phyloP scores from a whole-genome alignment of 2,113 vertebrate species.

The Petaurus breviceps region DNA sequence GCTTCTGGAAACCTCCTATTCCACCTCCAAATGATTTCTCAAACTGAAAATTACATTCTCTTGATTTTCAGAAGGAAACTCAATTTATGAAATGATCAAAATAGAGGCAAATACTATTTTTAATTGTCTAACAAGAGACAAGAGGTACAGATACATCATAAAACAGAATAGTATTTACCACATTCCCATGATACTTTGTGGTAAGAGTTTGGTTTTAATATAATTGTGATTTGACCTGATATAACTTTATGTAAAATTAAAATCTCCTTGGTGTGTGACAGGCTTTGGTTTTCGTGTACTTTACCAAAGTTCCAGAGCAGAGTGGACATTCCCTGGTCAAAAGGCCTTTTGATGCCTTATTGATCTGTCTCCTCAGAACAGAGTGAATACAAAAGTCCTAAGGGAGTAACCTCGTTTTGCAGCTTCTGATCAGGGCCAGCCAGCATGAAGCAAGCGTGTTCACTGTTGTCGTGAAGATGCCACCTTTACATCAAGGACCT shows the following conservation, averaged over 20 bases:
- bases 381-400: not conserved
- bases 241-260: rapidly evolving
- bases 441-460: not conserved
- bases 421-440: not conserved
- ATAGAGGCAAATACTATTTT: not conserved
- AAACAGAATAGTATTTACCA: not conserved
- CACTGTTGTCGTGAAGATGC: not conserved
- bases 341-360: not conserved
- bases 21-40: not conserved
- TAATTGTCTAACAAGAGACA: not conserved
- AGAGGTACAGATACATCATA: not conserved
- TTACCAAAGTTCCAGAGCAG: not conserved
- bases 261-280: not conserved
- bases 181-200: not conserved
- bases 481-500: not conserved
- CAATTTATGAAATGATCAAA: not conserved
- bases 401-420: rapidly evolving
- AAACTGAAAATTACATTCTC: not conserved
- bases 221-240: not conserved
- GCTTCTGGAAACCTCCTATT: not conserved
- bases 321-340: not conserved
- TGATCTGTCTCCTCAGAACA: not conserved
- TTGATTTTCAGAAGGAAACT: not conserved
- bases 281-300: not conserved
- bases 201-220: not conserved